Conservation (phyloP, 1,140 invertebrate genomes). For the Aphaenogaster ashmeadi region DNA sequence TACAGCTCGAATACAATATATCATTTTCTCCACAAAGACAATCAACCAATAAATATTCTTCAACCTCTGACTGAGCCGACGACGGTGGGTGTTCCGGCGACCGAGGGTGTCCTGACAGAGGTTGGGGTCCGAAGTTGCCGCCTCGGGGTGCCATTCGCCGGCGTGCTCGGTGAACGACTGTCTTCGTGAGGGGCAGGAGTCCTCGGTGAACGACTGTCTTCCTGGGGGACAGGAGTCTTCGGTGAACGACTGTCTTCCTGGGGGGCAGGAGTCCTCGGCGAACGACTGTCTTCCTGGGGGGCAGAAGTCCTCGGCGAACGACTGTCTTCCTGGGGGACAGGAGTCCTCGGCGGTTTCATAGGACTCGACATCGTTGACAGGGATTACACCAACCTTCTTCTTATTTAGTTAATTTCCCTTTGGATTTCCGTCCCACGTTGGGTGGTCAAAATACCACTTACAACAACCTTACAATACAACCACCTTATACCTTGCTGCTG, state of each 20-base stretch:
- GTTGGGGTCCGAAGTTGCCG: constrained; percentile 70
- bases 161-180: constrained; percentile 45
- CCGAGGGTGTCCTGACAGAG: constrained; percentile 68
- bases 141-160: constrained; percentile 72
- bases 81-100: constrained; percentile 67
- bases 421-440: no score
- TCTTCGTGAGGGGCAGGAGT: constrained; percentile 75
- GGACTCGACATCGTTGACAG: constrained; percentile 81
- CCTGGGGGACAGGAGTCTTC: no score
- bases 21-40: background rate
- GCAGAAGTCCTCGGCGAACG: constrained; percentile 72
- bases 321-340: constrained; percentile 68
- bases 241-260: constrained; percentile 68
- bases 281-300: constrained; percentile 65
- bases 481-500: background rate
- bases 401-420: no score
- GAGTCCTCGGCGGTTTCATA: constrained; percentile 80
- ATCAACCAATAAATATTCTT: constrained; percentile 4
- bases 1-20: constrained; percentile 21
- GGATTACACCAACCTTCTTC: background rate
- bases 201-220: constrained; percentile 60
- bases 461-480: no score
- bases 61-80: constrained; percentile 66
- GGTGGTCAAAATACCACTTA: no score
- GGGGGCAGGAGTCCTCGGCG: constrained; percentile 76